Evolutionary conservation across 1,140 invertebrate genomes (phyloP).

Genomic region (Pachypeltis micranthus): DNA sequence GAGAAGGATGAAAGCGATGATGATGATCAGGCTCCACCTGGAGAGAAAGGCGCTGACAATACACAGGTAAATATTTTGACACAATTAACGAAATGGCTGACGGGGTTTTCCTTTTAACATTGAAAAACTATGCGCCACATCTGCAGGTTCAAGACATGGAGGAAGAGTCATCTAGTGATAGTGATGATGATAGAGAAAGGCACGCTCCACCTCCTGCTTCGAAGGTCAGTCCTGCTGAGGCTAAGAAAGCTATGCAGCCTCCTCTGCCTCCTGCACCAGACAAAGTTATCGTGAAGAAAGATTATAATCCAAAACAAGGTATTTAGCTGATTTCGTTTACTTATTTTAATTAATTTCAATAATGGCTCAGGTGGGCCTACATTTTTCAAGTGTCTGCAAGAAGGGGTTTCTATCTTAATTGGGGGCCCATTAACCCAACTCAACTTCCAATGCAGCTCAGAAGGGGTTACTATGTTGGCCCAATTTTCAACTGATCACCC

Average conservation of each 20-base stretch:
- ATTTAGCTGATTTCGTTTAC: conserved; percentile 18
- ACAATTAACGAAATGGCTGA: too few species aligned
- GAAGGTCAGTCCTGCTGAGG: background rate
- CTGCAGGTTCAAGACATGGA: conserved; percentile 76
- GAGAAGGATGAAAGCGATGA: conserved; percentile 20
- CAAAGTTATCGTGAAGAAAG: conserved; percentile 90
- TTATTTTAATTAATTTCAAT: background rate
- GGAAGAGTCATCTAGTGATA: conserved; percentile 66
- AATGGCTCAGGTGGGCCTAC: too few species aligned
- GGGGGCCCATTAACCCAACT: too few species aligned
- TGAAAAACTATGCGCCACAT: background rate
- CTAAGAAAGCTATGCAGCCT: conserved; percentile 37
- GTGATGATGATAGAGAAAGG: conserved; percentile 40
- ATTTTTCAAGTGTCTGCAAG: too few species aligned
- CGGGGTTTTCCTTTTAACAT: background rate
- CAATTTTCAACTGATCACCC: too few species aligned
- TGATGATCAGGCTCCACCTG: conserved; percentile 12
- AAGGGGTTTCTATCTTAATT: too few species aligned
- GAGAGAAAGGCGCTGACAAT: conserved; percentile 40
- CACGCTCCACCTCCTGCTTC: conserved; percentile 29
- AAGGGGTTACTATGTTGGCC: too few species aligned
- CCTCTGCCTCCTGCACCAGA: conserved; percentile 78
- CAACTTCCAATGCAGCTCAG: too few species aligned
- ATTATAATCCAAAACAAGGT: conserved; percentile 88
- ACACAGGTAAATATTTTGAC: conserved; percentile 35